Evolutionary conservation across 2,113 vertebrate species (phyloP), one percentile per base, ranked within the genome.

Genomic region (Seriola quinqueradiata): DNA sequence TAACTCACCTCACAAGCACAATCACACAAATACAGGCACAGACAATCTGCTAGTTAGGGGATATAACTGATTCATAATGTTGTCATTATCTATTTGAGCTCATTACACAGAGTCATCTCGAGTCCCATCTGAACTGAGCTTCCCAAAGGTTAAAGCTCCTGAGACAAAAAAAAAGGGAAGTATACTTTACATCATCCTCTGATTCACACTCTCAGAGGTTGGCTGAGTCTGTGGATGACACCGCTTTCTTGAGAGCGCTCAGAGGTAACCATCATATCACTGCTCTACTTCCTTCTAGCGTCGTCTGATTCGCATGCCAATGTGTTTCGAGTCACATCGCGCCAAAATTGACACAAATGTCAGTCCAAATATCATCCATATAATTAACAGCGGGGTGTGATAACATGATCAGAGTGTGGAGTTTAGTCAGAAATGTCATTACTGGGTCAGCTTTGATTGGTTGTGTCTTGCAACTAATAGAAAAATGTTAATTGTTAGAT

Each of bases 41-140:
- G 65, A 71, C 77, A 78, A 48, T 19, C 71, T 17, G 28, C 66
- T 77, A 78, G 58, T 84, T 70, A 73, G 59, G 59, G 46, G 38
- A 74, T 34, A 77, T 87, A 32, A 83, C 48, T 86, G 83, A 88
- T 89, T 89, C 70, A 88, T 82, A 78, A 76, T 32, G 28, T 38
- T 61, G 67, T 65, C 71, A 85, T 71, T 70, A 78, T 85, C 67
- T 32, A 44, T 80, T 64, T 81, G 60, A 83, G 77, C 61, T 81
- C 59, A 68, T 78, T 67, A 58, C 52, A 58, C 58, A 46, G 38
- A 84, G 50, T 79, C 66, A 68, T 86, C 72, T 16, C 48, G 19
- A 73, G 74, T 59, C 67, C 38, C 65, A 38, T 65, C 73, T 79
- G 70, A 10, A 59, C 38, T 8, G 61, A 84, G 66, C 21, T 48